Evolutionary conservation across 1,140 invertebrate species (phyloP).

Genomic region (Drosophila erecta): DNA sequence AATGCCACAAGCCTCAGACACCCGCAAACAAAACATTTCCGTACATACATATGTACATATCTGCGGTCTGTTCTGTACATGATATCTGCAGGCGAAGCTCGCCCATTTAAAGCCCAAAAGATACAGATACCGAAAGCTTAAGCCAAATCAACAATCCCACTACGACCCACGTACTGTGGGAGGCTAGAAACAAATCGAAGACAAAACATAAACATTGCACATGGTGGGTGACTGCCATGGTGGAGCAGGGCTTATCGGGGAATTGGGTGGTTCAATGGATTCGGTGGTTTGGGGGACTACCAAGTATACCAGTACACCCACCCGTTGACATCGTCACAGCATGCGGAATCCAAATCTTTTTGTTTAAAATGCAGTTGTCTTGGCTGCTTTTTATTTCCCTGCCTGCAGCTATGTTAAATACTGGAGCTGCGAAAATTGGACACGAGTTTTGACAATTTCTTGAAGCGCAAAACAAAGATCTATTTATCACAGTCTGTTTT

Average conservation of each 20-base stretch:
- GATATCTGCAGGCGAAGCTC: constrained; percentile 52
- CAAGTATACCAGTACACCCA: constrained; percentile 32
- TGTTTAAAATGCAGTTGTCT: constrained; percentile 46
- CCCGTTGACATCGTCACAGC: constrained; percentile 45
- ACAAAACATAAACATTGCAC: constrained; percentile 67
- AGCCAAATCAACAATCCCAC: constrained; percentile 29
- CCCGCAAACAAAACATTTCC: constrained; percentile 13
- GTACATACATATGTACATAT: constrained; percentile 19
- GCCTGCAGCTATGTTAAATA: constrained; percentile 1
- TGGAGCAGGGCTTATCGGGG: not conserved
- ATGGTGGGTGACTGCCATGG: constrained; percentile 19
- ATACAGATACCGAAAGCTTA: constrained; percentile 19
- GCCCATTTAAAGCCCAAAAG: constrained; percentile 38
- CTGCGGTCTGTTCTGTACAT: constrained; percentile 49
- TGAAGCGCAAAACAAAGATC: not conserved
- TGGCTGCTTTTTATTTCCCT: not conserved
- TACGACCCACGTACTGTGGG: constrained; percentile 66
- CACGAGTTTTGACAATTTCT: constrained; percentile 34
- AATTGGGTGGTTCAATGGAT: not conserved
- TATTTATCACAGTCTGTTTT: constrained; percentile 1
- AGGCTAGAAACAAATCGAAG: constrained; percentile 71
- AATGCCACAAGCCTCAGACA: constrained; percentile 20
- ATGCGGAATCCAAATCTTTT: constrained; percentile 48
- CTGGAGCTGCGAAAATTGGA: constrained; percentile 11
- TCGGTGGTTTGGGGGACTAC: not conserved